Evolutionary conservation across 2,113 vertebrate species (phyloP).

Genomic region (Xenotilapia flavipinnis): DNA sequence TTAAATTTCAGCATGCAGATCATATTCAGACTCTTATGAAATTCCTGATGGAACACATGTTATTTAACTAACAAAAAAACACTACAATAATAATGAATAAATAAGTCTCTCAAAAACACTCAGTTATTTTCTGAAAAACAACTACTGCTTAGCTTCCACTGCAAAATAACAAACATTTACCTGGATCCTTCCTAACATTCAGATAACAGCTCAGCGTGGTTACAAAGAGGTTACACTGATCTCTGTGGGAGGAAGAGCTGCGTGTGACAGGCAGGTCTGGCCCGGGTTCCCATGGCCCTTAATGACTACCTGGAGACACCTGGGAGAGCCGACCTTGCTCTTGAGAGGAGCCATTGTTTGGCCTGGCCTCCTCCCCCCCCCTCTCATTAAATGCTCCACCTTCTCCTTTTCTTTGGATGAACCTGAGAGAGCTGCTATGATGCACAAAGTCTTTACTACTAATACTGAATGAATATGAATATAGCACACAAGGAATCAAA

Average conservation of each 20-base stretch:
- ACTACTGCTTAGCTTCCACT: background rate
- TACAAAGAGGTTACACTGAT: background rate
- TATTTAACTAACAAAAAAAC: background rate
- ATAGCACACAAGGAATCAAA: background rate
- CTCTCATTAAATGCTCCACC: background rate
- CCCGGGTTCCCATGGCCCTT: conserved; percentile 4
- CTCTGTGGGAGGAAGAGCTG: background rate
- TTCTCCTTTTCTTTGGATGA: background rate
- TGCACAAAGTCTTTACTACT: background rate
- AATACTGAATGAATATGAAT: background rate
- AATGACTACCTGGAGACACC: conserved; percentile 27
- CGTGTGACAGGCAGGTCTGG: background rate
- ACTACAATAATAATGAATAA: background rate
- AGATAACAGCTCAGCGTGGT: background rate
- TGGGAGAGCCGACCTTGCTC: background rate
- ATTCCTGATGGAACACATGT: background rate
- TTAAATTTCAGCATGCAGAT: background rate
- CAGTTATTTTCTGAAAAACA: background rate
- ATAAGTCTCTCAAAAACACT: background rate
- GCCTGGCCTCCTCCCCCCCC: background rate
- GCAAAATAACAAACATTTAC: background rate
- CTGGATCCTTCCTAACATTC: background rate
- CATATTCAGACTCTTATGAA: background rate
- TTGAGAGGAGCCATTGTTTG: conserved; percentile 14
- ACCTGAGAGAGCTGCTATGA: background rate